phyloP scores from a whole-genome alignment of 1,140 invertebrate genomes.

The Asobara japonica region DNA sequence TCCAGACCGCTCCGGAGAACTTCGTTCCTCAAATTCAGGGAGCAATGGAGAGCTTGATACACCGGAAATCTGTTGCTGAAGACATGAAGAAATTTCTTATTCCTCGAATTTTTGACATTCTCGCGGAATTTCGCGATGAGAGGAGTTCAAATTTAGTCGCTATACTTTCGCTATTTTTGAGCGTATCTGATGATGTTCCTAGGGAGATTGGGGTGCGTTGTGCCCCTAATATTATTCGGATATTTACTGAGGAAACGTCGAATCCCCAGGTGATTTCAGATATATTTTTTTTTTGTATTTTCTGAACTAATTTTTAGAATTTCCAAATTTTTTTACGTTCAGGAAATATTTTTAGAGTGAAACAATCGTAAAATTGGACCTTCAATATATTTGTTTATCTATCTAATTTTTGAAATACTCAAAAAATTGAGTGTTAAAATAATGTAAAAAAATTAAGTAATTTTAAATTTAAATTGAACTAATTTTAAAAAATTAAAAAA shows the following conservation, averaged over 20 bases:
- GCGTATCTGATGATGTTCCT: background rate
- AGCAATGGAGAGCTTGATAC: background rate
- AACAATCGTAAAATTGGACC: too few relatives aligned
- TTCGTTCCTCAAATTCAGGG: background rate
- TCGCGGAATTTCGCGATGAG: background rate
- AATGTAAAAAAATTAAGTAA: too few relatives aligned
- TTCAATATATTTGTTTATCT: too few relatives aligned
- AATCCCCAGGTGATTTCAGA: background rate
- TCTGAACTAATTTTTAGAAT: too few relatives aligned
- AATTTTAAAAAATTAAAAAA: too few relatives aligned
- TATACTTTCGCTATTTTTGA: background rate
- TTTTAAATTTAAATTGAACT: too few relatives aligned
- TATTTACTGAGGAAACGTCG: background rate
- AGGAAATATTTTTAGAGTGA: too few relatives aligned
- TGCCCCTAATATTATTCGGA: background rate
- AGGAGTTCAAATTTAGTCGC: background rate
- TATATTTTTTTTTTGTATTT: too few relatives aligned
- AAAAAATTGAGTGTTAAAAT: too few relatives aligned
- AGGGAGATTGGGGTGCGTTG: background rate
- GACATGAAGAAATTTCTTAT: background rate
- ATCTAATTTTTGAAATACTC: too few relatives aligned
- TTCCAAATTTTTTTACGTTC: too few relatives aligned
- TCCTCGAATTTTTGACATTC: background rate
- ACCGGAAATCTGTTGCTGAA: background rate
- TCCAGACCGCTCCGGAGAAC: background rate